Evolutionary conservation across 2,888 invertebrate species (phyloP).

Genomic region (Masnerella sp.): DNA sequence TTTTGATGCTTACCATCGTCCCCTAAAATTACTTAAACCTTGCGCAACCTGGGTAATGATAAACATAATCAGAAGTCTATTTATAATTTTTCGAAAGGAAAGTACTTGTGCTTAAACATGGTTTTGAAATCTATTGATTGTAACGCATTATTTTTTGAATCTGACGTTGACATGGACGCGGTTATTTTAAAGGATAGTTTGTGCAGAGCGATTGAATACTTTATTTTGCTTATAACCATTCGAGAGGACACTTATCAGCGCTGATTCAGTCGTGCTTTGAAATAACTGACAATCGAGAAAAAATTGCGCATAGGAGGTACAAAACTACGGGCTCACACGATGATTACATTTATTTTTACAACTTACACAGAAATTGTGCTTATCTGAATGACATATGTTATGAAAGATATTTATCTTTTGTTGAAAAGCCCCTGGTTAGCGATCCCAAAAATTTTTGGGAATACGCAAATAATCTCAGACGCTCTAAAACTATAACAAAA

Average conservation of each 20-base stretch:
- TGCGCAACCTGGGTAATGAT: background rate
- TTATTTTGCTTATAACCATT: background rate
- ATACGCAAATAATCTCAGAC: background rate
- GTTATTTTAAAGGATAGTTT: background rate
- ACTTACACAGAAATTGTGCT: background rate
- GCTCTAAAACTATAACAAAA: background rate
- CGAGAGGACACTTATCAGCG: background rate
- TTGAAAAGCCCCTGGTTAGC: background rate
- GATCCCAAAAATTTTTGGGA: background rate
- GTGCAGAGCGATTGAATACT: background rate
- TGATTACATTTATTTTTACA: background rate
- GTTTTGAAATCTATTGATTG: background rate
- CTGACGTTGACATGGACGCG: background rate
- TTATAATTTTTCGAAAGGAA: background rate
- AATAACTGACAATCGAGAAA: background rate
- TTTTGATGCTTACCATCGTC: background rate
- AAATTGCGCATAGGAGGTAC: background rate
- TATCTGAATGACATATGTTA: background rate
- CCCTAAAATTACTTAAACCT: too few species aligned
- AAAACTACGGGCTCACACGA: background rate
- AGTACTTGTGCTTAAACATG: background rate
- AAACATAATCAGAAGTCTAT: background rate
- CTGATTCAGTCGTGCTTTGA: background rate
- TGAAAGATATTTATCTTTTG: background rate
- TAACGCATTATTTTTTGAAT: background rate